phyloP scores from a whole-genome alignment of 2,888 invertebrate genomes.

The Calliopum simillimum region DNA sequence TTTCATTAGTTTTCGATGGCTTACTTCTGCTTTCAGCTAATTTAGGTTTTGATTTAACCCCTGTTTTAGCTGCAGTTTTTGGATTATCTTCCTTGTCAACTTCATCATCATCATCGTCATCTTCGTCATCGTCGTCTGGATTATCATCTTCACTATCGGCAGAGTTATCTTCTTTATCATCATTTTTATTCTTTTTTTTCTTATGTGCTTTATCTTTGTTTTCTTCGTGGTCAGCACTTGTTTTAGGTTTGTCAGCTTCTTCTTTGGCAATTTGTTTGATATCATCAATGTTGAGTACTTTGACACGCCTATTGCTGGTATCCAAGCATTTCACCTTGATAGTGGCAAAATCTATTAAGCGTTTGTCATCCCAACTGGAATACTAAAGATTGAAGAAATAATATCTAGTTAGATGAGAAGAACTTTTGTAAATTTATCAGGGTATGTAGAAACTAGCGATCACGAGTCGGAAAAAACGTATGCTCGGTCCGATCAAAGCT shows the following conservation, averaged over 20 bases:
- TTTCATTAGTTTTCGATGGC: slow-evolving; percentile 33
- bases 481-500: too few species aligned
- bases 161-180: slow-evolving; percentile 25
- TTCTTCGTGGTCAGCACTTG: slow-evolving; percentile 28
- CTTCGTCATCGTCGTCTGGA: slow-evolving; percentile 45
- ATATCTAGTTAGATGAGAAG: slow-evolving; percentile 3
- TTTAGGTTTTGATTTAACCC: slow-evolving; percentile 26
- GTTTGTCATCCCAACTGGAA: slow-evolving; percentile 67
- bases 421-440: not conserved
- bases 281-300: slow-evolving; percentile 54
- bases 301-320: slow-evolving; percentile 59
- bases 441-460: not conserved
- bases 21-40: slow-evolving; percentile 28
- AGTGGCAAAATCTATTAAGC: slow-evolving; percentile 61
- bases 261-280: slow-evolving; percentile 52
- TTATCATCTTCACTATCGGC: slow-evolving; percentile 10
- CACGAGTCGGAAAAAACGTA: not conserved
- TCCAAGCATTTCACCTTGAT: slow-evolving; percentile 63
- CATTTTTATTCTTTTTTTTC: slow-evolving; percentile 13
- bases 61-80: slow-evolving; percentile 13
- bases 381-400: slow-evolving; percentile 53
- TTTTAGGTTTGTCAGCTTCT: slow-evolving; percentile 46
- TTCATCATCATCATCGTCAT: slow-evolving; percentile 42
- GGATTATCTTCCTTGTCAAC: slow-evolving; percentile 40
- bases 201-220: slow-evolving; percentile 34